Conservation (phyloP, 2,113 vertebrate genomes). For the Pelecanoides urinatrix region DNA sequence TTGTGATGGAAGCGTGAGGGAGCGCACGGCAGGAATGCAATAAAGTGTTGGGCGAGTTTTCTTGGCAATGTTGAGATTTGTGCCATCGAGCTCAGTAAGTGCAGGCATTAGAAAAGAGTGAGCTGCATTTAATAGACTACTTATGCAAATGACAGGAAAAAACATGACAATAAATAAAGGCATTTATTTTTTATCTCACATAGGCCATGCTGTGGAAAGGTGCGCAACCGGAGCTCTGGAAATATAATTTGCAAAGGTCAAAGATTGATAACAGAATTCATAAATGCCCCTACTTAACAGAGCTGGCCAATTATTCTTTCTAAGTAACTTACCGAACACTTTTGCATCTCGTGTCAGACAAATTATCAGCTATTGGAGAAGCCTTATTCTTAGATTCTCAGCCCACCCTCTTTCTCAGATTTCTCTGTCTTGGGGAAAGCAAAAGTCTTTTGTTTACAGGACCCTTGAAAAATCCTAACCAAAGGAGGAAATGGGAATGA, state of each 20-base stretch:
- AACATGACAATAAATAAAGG: not conserved
- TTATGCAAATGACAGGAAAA: not conserved
- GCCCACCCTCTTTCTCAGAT: not conserved
- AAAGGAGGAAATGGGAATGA: not conserved
- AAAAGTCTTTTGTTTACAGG: not conserved
- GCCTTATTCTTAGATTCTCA: not conserved
- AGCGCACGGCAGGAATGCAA: accelerated
- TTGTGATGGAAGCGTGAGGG: not conserved
- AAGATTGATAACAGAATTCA: conserved; percentile 7
- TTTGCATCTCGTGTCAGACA: not conserved
- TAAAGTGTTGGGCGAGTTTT: accelerated
- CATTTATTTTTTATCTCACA: not conserved
- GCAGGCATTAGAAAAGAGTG: not conserved
- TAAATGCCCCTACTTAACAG: not conserved
- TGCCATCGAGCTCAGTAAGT: not conserved
- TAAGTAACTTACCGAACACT: not conserved
- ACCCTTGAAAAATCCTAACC: not conserved
- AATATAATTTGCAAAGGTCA: conserved; percentile 39
- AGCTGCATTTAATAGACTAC: not conserved
- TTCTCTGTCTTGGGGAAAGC: not conserved
- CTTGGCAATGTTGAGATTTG: not conserved
- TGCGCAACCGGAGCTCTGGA: not conserved
- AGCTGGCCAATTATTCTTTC: not conserved
- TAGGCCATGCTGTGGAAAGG: not conserved
- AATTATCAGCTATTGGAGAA: not conserved